Conservation (phyloP, 2,797 vertebrate genomes). For the Notoglanidium macrostoma region DNA sequence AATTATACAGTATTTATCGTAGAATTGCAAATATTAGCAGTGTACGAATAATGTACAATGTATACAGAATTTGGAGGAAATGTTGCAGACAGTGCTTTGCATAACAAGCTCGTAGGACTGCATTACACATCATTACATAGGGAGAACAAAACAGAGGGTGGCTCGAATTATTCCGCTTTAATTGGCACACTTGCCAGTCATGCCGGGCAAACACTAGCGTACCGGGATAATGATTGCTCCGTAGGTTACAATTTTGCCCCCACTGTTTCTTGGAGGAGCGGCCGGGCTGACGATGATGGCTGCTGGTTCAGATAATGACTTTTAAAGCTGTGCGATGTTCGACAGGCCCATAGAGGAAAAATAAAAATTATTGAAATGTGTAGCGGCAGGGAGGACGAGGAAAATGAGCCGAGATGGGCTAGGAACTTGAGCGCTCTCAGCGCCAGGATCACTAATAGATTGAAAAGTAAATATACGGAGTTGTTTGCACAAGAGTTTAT, state of each 20-base stretch:
- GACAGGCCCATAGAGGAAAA: not conserved
- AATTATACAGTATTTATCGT: not conserved
- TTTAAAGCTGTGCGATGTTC: constrained; percentile 32
- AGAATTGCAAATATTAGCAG: constrained; percentile 7
- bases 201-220: constrained; percentile 16
- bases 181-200: constrained; percentile 58
- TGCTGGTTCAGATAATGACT: constrained; percentile 49
- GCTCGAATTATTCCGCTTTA: constrained; percentile 50
- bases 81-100: constrained; percentile 29
- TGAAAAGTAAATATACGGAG: constrained; percentile 30
- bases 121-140: constrained; percentile 46
- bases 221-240: constrained; percentile 52
- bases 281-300: not conserved
- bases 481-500: not conserved
- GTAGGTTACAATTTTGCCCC: constrained; percentile 47
- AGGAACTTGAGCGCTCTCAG: not conserved
- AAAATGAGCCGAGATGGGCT: constrained; percentile 7
- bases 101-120: constrained; percentile 47
- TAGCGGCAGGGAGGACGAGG: constrained; percentile 9
- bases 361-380: constrained; percentile 25
- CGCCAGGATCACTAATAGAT: constrained; percentile 4
- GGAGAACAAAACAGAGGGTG: constrained; percentile 38
- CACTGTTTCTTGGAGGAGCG: constrained; percentile 27
- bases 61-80: not conserved
- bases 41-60: not conserved